Conservation (phyloP, 1,140 invertebrate genomes). For the Euura lappo region DNA sequence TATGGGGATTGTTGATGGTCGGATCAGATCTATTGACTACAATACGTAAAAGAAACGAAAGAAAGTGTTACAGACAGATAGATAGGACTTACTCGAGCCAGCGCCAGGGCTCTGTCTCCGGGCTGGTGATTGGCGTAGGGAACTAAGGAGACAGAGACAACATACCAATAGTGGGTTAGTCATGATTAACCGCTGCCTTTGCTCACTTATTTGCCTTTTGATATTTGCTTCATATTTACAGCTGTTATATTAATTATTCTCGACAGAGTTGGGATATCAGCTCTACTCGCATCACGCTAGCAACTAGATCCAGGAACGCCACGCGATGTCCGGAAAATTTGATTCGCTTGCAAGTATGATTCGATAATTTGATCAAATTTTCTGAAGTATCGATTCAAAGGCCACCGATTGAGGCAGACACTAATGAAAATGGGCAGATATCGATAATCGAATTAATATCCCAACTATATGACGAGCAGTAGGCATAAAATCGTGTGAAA, state of each 20-base stretch:
- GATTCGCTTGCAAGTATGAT: too few relatives aligned
- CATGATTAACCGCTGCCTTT: not conserved
- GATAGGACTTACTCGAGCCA: constrained; percentile 78
- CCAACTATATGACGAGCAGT: not conserved
- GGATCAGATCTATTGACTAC: not conserved
- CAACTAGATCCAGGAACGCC: not conserved
- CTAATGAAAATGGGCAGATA: too few relatives aligned
- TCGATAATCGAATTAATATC: not conserved
- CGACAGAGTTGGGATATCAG: not conserved
- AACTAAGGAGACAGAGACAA: constrained; percentile 68
- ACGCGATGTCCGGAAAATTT: too few relatives aligned
- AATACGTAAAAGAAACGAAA: constrained; percentile 28
- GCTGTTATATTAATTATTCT: not conserved
- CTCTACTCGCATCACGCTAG: not conserved
- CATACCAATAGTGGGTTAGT: constrained; percentile 53
- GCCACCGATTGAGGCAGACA: too few relatives aligned
- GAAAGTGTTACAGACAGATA: constrained; percentile 27
- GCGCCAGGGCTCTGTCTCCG: constrained; percentile 84
- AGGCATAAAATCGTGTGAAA: not conserved
- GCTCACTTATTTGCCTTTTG: not conserved
- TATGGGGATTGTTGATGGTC: not conserved
- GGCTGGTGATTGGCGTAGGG: constrained; percentile 81
- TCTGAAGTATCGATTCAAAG: too few relatives aligned
- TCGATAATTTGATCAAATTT: too few relatives aligned
- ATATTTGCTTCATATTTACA: constrained; percentile 1